A percentile compares a stretch with the other conserved stretches of the same genome.
phyloP scores from a whole-genome alignment of 2,888 invertebrate genomes.

The Lymantria dispar region DNA sequence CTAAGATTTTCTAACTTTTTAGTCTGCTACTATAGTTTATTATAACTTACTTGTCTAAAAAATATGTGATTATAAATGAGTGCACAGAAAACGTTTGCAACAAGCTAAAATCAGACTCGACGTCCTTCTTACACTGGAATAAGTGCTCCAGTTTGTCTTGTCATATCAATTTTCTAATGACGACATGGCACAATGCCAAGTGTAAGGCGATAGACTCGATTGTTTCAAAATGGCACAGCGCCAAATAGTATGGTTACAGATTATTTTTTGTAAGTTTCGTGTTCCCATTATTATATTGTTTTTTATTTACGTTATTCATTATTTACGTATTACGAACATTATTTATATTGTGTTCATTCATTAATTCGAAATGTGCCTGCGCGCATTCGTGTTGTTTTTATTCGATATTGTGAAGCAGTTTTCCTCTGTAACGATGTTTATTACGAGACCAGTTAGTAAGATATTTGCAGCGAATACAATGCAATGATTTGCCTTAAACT shows the following conservation, averaged over 20 bases:
- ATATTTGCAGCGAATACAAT: too few species aligned
- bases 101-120: not conserved
- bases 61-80: not conserved
- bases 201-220: slow-evolving; percentile 38
- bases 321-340: not conserved
- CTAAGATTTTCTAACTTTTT: too few species aligned
- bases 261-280: slow-evolving; percentile 1
- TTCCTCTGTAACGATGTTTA: too few species aligned
- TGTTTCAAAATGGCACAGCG: slow-evolving; percentile 39
- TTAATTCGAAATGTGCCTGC: too few species aligned
- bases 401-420: too few species aligned
- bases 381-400: too few species aligned
- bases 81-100: not conserved
- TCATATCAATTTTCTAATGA: slow-evolving; percentile 39
- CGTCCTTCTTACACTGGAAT: slow-evolving; percentile 7
- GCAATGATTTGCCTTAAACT: too few species aligned
- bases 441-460: too few species aligned
- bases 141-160: slow-evolving; percentile 28
- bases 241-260: slow-evolving; percentile 31
- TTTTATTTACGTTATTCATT: too few species aligned
- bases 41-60: too few species aligned
- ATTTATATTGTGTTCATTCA: not conserved
- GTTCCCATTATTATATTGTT: not conserved
- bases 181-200: slow-evolving; percentile 45
- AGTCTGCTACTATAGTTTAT: too few species aligned